A percentile compares a stretch with the other conserved stretches of the same genome.
phyloP scores from a whole-genome alignment of 2,113 vertebrate genomes.

The Thryonomys swinderianus region DNA sequence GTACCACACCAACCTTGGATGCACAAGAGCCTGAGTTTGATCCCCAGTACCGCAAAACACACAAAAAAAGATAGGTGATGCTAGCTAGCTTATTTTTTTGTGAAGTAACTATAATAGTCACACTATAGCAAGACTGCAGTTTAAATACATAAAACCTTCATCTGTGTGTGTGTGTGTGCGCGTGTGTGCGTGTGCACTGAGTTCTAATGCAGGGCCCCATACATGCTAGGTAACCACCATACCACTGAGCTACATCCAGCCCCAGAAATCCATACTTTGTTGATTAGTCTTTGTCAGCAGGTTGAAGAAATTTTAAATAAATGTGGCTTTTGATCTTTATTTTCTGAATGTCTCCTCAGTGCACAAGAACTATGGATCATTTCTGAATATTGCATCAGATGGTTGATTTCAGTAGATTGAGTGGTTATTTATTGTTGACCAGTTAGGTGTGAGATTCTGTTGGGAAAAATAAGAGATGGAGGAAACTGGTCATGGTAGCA shows the following conservation, averaged over 20 bases:
- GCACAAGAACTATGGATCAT: not conserved
- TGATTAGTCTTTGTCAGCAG: not conserved
- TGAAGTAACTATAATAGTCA: not conserved
- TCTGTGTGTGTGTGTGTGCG: not conserved
- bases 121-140: not conserved
- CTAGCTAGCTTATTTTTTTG: not conserved
- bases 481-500: not conserved
- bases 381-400: not conserved
- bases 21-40: too few species aligned
- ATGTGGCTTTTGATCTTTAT: not conserved
- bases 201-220: not conserved
- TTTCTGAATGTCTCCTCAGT: not conserved
- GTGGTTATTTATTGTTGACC: not conserved
- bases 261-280: not conserved
- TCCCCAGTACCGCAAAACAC: too few species aligned
- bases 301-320: not conserved
- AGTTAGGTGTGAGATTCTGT: not conserved
- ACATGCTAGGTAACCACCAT: not conserved
- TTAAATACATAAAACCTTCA: not conserved
- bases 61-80: too few species aligned
- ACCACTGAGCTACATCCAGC: not conserved
- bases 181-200: not conserved
- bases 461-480: not conserved
- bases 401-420: not conserved
- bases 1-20: too few species aligned